Evolutionary conservation across 2,888 invertebrate species (phyloP), one percentile per base, ranked within the genome.

Genomic region (Acleris emargana): DNA sequence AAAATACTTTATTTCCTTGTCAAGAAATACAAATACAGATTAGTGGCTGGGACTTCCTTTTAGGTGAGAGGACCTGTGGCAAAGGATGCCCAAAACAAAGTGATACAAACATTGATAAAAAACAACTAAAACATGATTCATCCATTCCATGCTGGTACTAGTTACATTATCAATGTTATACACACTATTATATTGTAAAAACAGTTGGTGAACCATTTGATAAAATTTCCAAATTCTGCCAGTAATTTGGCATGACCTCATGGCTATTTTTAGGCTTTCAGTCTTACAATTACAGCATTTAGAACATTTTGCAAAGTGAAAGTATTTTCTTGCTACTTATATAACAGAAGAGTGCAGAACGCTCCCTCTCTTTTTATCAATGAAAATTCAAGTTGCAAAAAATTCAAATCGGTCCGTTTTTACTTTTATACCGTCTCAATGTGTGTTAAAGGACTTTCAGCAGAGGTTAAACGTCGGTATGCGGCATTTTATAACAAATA

Each of bases 401-500:
- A 54, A 53, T 45, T 7, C 51, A 57, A 66, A 57, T 52, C 25
- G 22, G 25, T 57, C 25, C 20, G 45, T 52, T 57, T 55, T 57
- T 28, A n/a, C 57, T 57, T 25, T 57, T 52, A 9, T 16, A 9
- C 11, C 13, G 9, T n/a, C 47, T 25, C 45, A 25, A 57, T 28
- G 18, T 45, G 51, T 61, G 32, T 50, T 47, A 32, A 38, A 59
- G 59, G 59, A 50, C 55, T 61, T 52, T 51, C 25, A 32, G 25
- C 66, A 52, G 55, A 66, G 66, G 66, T 66, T 61, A 66, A 38
- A 28, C 51, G 47, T 52, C 45, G 60, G 66, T 66, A 66, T 66
- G 66, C 66, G 60, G 66, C 66, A 66, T 63, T 70, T 69, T 64
- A 50, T 50, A 68, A 62, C 53, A 53, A 68, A 69, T 62, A 67